Evolutionary conservation across 1,140 invertebrate species (phyloP).

Genomic region (Drosophila setifemur): DNA sequence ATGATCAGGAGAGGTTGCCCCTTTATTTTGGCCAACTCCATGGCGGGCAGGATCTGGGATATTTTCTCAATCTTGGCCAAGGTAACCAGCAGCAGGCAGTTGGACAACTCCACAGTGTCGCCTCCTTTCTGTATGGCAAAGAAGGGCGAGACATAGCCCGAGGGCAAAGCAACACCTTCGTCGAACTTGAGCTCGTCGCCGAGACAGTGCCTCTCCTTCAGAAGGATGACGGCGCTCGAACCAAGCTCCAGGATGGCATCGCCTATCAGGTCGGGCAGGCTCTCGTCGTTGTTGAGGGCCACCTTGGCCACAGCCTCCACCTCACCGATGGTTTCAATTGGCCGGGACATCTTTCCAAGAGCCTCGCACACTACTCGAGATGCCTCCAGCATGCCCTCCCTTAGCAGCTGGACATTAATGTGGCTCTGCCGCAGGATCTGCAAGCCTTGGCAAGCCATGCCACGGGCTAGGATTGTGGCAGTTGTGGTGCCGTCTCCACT

Average conservation of each 20-base stretch:
- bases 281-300: slow-evolving; percentile 95
- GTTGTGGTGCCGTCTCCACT: slow-evolving; percentile 98
- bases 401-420: slow-evolving; percentile 96
- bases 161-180: slow-evolving; percentile 97
- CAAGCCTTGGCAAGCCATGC: slow-evolving; percentile 96
- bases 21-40: slow-evolving; percentile 93
- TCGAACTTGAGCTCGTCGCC: slow-evolving; percentile 95
- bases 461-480: slow-evolving; percentile 94
- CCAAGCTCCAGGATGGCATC: slow-evolving; percentile 94
- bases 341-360: slow-evolving; percentile 91
- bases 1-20: slow-evolving; percentile 90
- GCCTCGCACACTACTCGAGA: slow-evolving; percentile 92
- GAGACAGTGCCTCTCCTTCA: slow-evolving; percentile 97
- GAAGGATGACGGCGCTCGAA: slow-evolving; percentile 96
- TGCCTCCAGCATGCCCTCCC: slow-evolving; percentile 93
- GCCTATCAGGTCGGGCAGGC: slow-evolving; percentile 95
- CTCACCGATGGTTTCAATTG: slow-evolving; percentile 95
- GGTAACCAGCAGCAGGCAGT: slow-evolving; percentile 89
- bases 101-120: slow-evolving; percentile 95
- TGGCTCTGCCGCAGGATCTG: slow-evolving; percentile 82
- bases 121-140: slow-evolving; percentile 96
- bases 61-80: slow-evolving; percentile 96
- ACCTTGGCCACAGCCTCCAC: slow-evolving; percentile 98
- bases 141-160: slow-evolving; percentile 98
- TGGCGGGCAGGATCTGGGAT: slow-evolving; percentile 94